Conservation (phyloP, 1,140 invertebrate species). For the Diploscapter pachys region DNA sequence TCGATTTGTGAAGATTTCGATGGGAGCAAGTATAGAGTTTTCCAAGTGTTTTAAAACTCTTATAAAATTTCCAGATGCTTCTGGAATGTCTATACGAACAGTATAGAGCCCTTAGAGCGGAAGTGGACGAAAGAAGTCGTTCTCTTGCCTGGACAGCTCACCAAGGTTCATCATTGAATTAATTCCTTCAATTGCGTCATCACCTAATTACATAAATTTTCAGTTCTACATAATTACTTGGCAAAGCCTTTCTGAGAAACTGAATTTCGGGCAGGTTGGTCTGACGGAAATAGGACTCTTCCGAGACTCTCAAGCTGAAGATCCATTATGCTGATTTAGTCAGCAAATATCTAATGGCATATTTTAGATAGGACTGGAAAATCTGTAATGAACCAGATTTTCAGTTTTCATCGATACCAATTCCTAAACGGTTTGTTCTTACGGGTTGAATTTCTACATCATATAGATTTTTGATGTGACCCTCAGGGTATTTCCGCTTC, state of each 20-base stretch:
- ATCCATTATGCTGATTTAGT: too few relatives aligned
- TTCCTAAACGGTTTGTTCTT: too few relatives aligned
- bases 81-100: conserved; percentile 32
- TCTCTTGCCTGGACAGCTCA: conserved; percentile 19
- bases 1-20: conserved; percentile 24
- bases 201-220: conserved; percentile 4
- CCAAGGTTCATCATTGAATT: conserved; percentile 17
- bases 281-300: conserved; percentile 33
- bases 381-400: too few relatives aligned
- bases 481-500: too few relatives aligned
- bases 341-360: too few relatives aligned
- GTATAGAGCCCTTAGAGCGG: conserved; percentile 21
- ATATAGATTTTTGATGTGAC: too few relatives aligned
- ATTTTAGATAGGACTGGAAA: too few relatives aligned
- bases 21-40: conserved; percentile 15
- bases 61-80: conserved; percentile 24
- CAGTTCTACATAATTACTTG: conserved; percentile 35
- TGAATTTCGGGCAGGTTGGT: conserved; percentile 36
- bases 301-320: not conserved
- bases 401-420: too few relatives aligned
- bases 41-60: conserved; percentile 10
- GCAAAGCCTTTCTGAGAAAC: conserved; percentile 16
- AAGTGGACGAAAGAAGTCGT: conserved; percentile 33
- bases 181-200: not conserved
- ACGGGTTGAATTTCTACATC: too few relatives aligned